These are phyloP conservation scores for Megalurothrips usitatus DNA, from an alignment of 2,888 invertebrate species.

Conservation along the genomic window DNA sequence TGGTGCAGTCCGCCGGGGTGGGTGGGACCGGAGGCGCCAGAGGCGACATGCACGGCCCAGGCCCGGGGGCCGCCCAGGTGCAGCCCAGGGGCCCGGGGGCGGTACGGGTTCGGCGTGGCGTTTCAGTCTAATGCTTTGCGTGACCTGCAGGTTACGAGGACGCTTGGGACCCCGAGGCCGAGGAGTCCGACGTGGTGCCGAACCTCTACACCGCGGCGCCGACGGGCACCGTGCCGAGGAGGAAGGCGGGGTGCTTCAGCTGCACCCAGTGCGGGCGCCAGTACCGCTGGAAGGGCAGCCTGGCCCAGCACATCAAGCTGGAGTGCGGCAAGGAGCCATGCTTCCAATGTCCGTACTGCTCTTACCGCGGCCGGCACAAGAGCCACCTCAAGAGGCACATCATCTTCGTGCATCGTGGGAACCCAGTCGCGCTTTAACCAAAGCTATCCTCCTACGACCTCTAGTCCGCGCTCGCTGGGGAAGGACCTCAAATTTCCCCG, in stretches of 20 bases:
- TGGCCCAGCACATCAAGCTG: slow-evolving; percentile 44
- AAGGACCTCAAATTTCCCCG: too few species aligned
- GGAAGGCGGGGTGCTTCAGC: too few species aligned
- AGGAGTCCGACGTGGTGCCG: too few species aligned
- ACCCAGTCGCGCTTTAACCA: not conserved
- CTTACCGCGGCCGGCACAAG: not conserved
- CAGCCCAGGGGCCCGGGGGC: not conserved
- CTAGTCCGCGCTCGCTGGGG: not conserved
- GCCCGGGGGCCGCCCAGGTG: not conserved
- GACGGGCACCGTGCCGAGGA: too few species aligned
- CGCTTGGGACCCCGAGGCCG: too few species aligned
- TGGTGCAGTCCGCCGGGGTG: too few species aligned
- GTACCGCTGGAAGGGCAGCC: slow-evolving; percentile 36
- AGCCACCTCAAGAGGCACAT: slow-evolving; percentile 24
- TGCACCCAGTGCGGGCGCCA: slow-evolving; percentile 34
- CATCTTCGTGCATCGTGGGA: not conserved
- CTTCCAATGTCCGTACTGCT: not conserved
- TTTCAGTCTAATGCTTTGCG: not conserved
- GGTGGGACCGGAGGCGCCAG: too few species aligned
- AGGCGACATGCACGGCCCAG: too few species aligned
- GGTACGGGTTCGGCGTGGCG: too few species aligned
- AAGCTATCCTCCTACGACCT: not conserved
- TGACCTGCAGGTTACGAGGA: too few species aligned
- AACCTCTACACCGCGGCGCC: too few species aligned
- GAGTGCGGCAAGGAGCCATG: slow-evolving; percentile 47